Evolutionary conservation across 2,797 vertebrate genomes (phyloP).

Genomic region (Lophura swinhoii): DNA sequence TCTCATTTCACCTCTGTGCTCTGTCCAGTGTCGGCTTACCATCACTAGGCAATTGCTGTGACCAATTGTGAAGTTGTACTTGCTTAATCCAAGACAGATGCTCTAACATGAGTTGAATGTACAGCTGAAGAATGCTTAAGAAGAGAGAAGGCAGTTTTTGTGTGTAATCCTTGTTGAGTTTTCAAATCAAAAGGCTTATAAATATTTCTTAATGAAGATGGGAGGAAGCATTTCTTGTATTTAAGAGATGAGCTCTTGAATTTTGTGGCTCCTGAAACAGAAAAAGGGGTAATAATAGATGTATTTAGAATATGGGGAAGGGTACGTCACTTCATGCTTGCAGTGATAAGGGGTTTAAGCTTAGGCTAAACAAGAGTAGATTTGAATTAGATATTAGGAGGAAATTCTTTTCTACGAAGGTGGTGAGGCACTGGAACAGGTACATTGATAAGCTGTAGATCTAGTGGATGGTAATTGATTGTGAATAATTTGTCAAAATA

Average conservation of each 20-base stretch:
- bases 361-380: background rate
- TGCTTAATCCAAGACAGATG: background rate
- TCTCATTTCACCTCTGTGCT: background rate
- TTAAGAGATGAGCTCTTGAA: background rate
- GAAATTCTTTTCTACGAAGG: background rate
- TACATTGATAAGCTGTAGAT: background rate
- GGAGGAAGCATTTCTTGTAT: background rate
- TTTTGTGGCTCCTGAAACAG: background rate
- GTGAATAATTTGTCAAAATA: background rate
- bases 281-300: background rate
- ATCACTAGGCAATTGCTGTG: background rate
- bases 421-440: background rate
- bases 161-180: background rate
- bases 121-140: background rate
- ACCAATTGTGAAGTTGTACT: rapidly evolving
- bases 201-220: background rate
- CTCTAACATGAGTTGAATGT: background rate
- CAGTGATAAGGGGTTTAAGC: background rate
- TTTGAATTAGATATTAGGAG: background rate
- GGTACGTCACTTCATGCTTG: background rate
- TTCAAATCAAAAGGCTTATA: background rate
- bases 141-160: background rate
- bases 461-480: background rate
- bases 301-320: background rate
- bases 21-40: background rate